Percentiles rank a stretch among this genome's conserved stretches.
phyloP scores from a whole-genome alignment of 1,140 invertebrate species.

The Neotoxoptera formosana region DNA sequence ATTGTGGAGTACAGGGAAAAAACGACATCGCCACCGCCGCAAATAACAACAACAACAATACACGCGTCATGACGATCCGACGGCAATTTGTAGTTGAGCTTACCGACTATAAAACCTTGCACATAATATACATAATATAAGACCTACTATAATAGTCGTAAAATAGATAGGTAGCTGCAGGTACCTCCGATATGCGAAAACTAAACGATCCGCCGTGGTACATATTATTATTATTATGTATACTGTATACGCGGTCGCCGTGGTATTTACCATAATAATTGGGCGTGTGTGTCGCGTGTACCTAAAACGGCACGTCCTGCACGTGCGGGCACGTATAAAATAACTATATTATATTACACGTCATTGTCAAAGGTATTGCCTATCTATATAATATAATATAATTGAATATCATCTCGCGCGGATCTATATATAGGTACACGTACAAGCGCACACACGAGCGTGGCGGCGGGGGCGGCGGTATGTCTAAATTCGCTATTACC shows the following conservation, averaged over 20 bases:
- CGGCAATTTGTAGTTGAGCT: background rate
- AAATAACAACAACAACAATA: too few species aligned
- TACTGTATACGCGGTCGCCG: background rate
- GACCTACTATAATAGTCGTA: background rate
- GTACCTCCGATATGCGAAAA: background rate
- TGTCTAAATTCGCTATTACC: background rate
- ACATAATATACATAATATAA: background rate
- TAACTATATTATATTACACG: background rate
- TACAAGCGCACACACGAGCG: background rate
- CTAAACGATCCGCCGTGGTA: background rate
- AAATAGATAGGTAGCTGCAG: background rate
- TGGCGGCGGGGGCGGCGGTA: background rate
- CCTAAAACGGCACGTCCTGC: background rate
- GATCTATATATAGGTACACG: background rate
- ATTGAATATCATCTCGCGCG: background rate
- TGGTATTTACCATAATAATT: constrained; percentile 13
- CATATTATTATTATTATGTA: too few species aligned
- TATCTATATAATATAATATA: background rate
- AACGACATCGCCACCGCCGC: background rate
- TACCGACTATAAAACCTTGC: background rate
- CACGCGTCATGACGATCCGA: background rate
- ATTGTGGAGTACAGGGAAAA: background rate
- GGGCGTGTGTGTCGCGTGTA: background rate
- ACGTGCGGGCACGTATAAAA: background rate
- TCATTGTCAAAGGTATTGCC: background rate